Conservation (phyloP, 1,140 invertebrate genomes). For the Rhopalosiphum padi region DNA sequence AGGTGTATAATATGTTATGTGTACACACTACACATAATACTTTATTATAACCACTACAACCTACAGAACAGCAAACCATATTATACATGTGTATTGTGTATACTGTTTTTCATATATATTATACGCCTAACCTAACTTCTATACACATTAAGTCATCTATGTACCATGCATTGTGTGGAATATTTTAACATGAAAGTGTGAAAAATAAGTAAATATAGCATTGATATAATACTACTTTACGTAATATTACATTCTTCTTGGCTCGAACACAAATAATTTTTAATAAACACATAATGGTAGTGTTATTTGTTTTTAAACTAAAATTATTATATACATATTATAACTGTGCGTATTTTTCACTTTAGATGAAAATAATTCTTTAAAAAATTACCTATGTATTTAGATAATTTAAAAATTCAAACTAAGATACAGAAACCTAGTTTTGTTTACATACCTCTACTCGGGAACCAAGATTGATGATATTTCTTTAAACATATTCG, state of each 20-base stretch:
- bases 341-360: not conserved
- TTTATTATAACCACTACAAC: not conserved
- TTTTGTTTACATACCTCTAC: not conserved
- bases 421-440: not conserved
- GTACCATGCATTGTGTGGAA: not conserved
- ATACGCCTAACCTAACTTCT: not conserved
- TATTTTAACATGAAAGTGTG: conserved; percentile 46
- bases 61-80: not conserved
- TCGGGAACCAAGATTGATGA: not conserved
- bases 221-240: not conserved
- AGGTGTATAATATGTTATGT: not conserved
- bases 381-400: not conserved
- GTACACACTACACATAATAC: not conserved
- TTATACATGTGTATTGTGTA: too few relatives aligned
- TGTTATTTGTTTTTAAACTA: conserved; percentile 9
- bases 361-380: not conserved
- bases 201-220: conserved; percentile 46
- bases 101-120: not conserved
- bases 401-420: not conserved
- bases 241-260: not conserved
- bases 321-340: not conserved
- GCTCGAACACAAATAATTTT: not conserved
- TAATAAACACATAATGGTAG: not conserved
- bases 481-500: not conserved
- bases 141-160: not conserved